Conservation (phyloP, 1,140 invertebrate species). For the Listronotus oregonensis region DNA sequence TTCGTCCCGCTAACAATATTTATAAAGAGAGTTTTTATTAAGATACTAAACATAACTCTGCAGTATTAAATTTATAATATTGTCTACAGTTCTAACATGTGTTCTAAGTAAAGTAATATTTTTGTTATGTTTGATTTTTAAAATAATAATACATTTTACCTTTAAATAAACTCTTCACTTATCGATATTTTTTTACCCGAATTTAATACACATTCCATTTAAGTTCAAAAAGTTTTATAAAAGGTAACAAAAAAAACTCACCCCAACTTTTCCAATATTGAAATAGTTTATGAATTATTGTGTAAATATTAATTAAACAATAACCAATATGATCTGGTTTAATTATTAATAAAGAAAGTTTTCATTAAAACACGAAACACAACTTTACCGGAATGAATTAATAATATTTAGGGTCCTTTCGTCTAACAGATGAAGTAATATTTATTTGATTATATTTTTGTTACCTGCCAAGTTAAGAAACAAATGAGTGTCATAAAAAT, state of each 20-base stretch:
- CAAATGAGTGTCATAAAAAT: not conserved
- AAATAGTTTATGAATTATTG: not conserved
- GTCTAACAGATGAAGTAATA: not conserved
- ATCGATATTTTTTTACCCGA: not conserved
- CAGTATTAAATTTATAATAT: no score
- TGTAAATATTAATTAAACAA: slow-evolving; percentile 14
- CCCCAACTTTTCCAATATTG: no score
- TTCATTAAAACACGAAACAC: no score
- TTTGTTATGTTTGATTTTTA: no score
- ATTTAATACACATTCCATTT: not conserved
- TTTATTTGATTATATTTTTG: not conserved
- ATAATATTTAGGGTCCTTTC: no score
- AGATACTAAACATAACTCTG: no score
- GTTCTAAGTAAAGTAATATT: no score
- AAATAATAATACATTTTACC: no score
- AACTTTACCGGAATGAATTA: no score
- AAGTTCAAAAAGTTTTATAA: slow-evolving; percentile 1
- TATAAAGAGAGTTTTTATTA: no score
- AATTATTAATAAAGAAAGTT: not conserved
- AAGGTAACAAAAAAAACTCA: not conserved
- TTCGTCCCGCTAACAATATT: no score
- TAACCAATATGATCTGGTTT: not conserved
- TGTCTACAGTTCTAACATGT: no score
- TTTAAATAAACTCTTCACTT: not conserved
- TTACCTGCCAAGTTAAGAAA: not conserved